Base-by-base conservation (phyloP, 2,888 invertebrate genomes). In the Drosophila mimica region DNA sequence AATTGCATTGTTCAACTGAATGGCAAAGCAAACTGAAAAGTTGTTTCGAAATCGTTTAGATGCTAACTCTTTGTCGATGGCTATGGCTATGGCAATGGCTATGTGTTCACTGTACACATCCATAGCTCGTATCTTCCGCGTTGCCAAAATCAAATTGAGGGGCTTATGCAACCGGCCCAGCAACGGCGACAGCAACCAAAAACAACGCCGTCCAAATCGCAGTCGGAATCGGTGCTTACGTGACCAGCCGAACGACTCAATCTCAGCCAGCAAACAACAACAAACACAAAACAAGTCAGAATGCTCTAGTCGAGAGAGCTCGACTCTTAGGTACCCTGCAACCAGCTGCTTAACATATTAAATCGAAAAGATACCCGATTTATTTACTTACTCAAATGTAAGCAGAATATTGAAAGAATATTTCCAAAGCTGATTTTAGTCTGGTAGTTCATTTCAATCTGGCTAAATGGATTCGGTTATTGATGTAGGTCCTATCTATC, bases 81-180 rank as follows among this genome's bases (percentile, higher is more conserved):
- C 74, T 54, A 36, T 43, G 56, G 9, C 56, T n/a, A 28, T 40
- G 34, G 34, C 46, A 2, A 46, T 56, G 56, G 30, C 56, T 67
- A 36, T 54, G 54, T 25, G 54, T 11, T 17, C 68, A 49, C 52
- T 53, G 33, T 20, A 59, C 51, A 63, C 49, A 73, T 76, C 66
- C 63, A 56, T 30, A 34, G 79, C 71, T 73, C 74, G 79, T 72
- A 80, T 80, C 82, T 81, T 80, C 80, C 80, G 79, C 82, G 82
- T 80, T 77, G 86, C 83, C 83, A 83, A 83, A 85, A 85, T 80
- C 75, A 85, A 85, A 82, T 76, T 77, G 73, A 68, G 76, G 65
- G 60, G 80, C 81, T 83, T 85, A 85, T 80, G 75, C 77, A 83
- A 83, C 74, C 63, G 66, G 79, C 69, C 75, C 82, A 70, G 79